Evolutionary conservation across 2,113 vertebrate species (phyloP), one percentile per base, ranked within the genome.

Genomic region (Indicator indicator): DNA sequence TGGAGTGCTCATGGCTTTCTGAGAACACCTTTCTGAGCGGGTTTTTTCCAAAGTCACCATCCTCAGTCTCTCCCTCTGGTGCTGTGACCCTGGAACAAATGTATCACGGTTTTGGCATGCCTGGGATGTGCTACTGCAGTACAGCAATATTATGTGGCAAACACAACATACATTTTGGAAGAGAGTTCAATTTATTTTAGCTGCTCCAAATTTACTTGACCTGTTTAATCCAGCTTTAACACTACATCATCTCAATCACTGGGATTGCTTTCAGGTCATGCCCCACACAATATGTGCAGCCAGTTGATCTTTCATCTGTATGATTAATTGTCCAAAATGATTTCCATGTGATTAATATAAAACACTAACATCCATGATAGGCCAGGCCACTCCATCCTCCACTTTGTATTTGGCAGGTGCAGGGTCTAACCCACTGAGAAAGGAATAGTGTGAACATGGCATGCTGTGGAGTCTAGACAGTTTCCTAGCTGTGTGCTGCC

Each of bases 211-310:
- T 96, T 96, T 94, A 91, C 78, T 96, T 89, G 90, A 94, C 95
- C 93, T 88, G 92, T 94, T 96, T 93, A 95, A 96, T 90, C 94
- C 83, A 75, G 94, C 54, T 92, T 96, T 96, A 89, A 92, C 92
- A 93, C 89, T 89, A 90, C 92, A 93, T 96, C 90, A 93, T 94
- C 94, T 89, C 81, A 75, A 2, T 86, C 74, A 62, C 63, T 72
- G 62, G 63, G 58, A 46, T 21, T 90, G 83, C 83, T 94, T 94
- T 94, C 86, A 94, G 90, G 89, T 92, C 80, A 6, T 84, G 92
- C 84, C 83, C 77, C 70, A 69, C 74, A 36, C 44, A 90, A 50
- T 46, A 74, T 36, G 59, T 82, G 73, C 90, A 88, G 80, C 73
- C 94, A 94, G 76, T 62, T 94, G 73, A 77, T 67, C 55, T 93